Evolutionary conservation across 1,140 invertebrate species (phyloP).

Genomic region (Drosophila nikananu): DNA sequence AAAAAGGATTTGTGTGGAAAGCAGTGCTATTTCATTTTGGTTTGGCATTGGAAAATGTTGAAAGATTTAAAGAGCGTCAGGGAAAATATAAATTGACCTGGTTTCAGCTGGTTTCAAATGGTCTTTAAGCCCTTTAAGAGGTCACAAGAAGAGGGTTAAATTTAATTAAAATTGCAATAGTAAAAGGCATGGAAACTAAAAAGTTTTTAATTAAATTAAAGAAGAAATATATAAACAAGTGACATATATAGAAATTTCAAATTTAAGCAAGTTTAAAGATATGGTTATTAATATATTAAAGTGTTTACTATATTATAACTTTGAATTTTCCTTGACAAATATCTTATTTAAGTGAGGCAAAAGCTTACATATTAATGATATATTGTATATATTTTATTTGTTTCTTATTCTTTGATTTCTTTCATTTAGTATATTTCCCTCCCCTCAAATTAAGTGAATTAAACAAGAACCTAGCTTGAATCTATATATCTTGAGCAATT

Average conservation of each 20-base stretch:
- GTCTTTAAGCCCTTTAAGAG: slow-evolving; percentile 22
- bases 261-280: neutral
- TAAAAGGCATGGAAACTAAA: neutral
- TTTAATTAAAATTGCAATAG: neutral
- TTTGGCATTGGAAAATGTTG: slow-evolving; percentile 18
- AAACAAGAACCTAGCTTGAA: neutral
- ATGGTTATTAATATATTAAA: neutral
- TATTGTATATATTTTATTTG: neutral
- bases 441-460: neutral
- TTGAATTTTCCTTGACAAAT: too few relatives aligned
- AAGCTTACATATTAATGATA: neutral
- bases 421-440: neutral
- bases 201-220: neutral
- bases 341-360: too few relatives aligned
- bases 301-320: neutral
- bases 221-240: neutral
- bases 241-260: neutral
- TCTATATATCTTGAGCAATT: slow-evolving; percentile 11
- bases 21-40: neutral
- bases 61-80: slow-evolving; percentile 24
- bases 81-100: slow-evolving; percentile 19
- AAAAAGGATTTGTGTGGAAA: slow-evolving; percentile 53
- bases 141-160: neutral
- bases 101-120: neutral
- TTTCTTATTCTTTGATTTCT: too few relatives aligned